Evolutionary conservation across 2,888 invertebrate genomes (phyloP).

Genomic region (Orgyia antiqua): DNA sequence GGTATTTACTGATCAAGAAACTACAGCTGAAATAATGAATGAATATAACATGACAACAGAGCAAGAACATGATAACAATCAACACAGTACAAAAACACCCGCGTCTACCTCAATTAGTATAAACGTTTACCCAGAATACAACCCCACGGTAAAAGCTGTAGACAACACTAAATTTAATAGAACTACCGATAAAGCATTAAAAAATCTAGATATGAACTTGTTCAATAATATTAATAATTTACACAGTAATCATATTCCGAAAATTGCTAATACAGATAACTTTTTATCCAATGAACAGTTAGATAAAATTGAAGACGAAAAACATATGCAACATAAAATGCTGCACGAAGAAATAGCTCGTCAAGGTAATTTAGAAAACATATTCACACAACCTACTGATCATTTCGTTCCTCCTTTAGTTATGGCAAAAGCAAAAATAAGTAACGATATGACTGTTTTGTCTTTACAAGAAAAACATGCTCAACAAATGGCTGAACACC

Average conservation of each 20-base stretch:
- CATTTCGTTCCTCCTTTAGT: constrained; percentile 73
- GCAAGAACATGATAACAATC: constrained; percentile 41
- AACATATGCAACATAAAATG: constrained; percentile 61
- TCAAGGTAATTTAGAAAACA: constrained; percentile 62
- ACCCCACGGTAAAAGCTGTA: constrained; percentile 14
- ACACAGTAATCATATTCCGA: constrained; percentile 58
- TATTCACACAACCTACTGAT: constrained; percentile 70
- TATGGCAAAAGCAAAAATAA: constrained; percentile 72
- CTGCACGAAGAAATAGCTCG: constrained; percentile 64
- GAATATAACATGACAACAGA: constrained; percentile 47
- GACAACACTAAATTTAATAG: constrained; percentile 28
- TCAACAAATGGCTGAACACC: constrained; percentile 58
- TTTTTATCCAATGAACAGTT: constrained; percentile 43
- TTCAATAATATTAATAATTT: constrained; percentile 46
- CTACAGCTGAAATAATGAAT: constrained; percentile 38
- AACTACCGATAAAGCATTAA: constrained; percentile 26
- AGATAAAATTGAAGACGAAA: constrained; percentile 57
- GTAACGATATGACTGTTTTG: constrained; percentile 70
- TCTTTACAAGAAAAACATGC: constrained; percentile 70
- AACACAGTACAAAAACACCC: constrained; percentile 30
- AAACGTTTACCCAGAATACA: constrained; percentile 15
- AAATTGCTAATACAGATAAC: constrained; percentile 38
- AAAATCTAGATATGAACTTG: constrained; percentile 38
- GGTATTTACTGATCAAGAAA: constrained; percentile 44
- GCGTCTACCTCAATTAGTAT: constrained; percentile 26